Conservation (phyloP, 2,797 vertebrate species). For the Psittacula echo region DNA sequence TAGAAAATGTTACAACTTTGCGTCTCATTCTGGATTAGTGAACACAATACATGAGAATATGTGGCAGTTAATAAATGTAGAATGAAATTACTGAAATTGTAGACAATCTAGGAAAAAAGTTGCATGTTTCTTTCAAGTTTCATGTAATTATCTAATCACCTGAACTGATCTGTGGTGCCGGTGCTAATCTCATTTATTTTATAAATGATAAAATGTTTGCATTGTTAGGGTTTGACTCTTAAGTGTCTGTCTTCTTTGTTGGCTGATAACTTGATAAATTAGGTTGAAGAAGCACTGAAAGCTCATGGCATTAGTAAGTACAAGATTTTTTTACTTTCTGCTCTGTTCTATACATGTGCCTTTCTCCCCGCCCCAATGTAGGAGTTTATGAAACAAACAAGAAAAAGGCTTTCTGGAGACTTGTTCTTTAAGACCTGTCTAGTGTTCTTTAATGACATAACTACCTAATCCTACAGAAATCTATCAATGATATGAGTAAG, state of each 20-base stretch:
- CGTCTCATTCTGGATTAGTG: neutral
- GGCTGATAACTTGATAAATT: neutral
- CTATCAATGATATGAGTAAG: neutral
- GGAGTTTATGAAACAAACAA: neutral
- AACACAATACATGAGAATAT: neutral
- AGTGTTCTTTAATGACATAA: neutral
- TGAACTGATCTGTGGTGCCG: neutral
- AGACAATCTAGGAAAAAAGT: neutral
- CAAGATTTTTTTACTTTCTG: neutral
- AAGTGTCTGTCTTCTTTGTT: neutral
- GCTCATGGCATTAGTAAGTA: constrained; percentile 54
- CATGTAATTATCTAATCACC: neutral
- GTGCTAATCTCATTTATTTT: neutral
- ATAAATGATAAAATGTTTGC: neutral
- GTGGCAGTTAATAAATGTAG: neutral
- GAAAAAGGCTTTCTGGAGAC: neutral
- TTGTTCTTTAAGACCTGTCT: neutral
- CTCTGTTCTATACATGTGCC: neutral
- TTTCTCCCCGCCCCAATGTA: neutral
- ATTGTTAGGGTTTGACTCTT: neutral
- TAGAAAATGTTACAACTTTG: neutral
- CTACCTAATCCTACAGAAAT: neutral
- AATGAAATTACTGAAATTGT: neutral
- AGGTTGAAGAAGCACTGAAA: constrained; percentile 66
- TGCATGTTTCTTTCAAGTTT: neutral